phyloP scores from a whole-genome alignment of 2,797 vertebrate genomes.

The Eleutherodactylus coqui region DNA sequence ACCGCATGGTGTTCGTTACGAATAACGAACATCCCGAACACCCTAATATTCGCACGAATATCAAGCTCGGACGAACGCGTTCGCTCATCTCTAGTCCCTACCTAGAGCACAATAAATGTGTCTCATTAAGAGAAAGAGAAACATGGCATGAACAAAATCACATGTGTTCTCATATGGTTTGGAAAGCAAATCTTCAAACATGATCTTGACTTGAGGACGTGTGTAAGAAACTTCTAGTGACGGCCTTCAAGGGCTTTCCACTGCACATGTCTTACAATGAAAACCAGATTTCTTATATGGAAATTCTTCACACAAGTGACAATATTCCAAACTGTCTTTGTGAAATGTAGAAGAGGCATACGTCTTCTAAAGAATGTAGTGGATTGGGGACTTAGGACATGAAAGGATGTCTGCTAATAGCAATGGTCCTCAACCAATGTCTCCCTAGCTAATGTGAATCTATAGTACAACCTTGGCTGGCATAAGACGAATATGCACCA shows the following conservation, averaged over 20 bases:
- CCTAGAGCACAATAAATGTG: background rate
- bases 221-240: conserved; percentile 62
- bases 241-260: conserved; percentile 66
- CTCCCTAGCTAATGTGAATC: too few species aligned
- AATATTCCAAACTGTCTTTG: background rate
- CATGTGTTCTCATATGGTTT: background rate
- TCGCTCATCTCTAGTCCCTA: too few species aligned
- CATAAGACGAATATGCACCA: too few species aligned
- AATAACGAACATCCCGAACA: too few species aligned
- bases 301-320: background rate
- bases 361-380: background rate
- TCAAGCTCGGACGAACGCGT: too few species aligned
- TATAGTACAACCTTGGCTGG: too few species aligned
- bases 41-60: too few species aligned
- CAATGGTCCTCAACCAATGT: background rate
- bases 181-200: background rate
- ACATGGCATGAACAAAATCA: background rate
- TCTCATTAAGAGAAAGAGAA: background rate
- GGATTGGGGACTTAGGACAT: background rate
- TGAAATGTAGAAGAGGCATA: background rate
- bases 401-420: background rate
- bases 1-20: too few species aligned
- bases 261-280: conserved; percentile 70
- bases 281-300: conserved; percentile 67
- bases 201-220: conserved; percentile 55